Base-by-base conservation (phyloP, 2,113 vertebrate genomes). In the Athene cunicularia region DNA sequence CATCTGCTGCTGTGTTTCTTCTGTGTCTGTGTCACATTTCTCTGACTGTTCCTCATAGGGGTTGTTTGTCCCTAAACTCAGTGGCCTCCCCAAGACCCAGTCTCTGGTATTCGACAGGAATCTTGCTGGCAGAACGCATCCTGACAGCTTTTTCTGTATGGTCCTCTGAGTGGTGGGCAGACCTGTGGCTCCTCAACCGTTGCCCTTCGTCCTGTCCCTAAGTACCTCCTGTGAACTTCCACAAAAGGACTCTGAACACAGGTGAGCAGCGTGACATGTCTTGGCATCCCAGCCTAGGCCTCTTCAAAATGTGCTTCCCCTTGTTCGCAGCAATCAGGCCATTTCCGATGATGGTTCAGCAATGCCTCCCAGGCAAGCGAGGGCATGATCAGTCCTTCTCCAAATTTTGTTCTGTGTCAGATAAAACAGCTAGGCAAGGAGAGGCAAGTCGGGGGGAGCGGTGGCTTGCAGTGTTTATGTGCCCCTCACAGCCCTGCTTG, bases 261-360 rank as follows among this genome's bases (percentile, higher is more conserved):
- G 72, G 88, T 58, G 88, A 94, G 86, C 74, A 86, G 88, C 6
- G 11, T 96, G 92, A 96, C 96, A 2, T 28, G 55, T 96, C 88
- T 92, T 96, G 96, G 96, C 96, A 97, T 94, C 92, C 90, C 95
- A 92, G 92, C 88, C 79, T 70, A 82, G 92, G 88, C 90, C 90
- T 77, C 97, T 96, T 96, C 92, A 94, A 88, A 92, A 95, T 93
- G 92, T 93, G 67, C 95, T 95, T 95, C 90, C 79, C 86, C 97
- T 95, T 97, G 97, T 94, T 96, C 90, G 80, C 3, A 93, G 92
- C 92, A 97, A 96, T 97, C 91, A 96, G 93, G 87, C 90, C 93
- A 88, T 90, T 94, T 52, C 93, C 5, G 37, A 80, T 95, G 97
- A 97, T 93, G 96, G 93, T 86, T 97, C 96, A 90, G 93, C 85